Evolutionary conservation across 1,140 invertebrate genomes (phyloP), one percentile per base, ranked within the genome.

Genomic region (Aethina tumida): DNA sequence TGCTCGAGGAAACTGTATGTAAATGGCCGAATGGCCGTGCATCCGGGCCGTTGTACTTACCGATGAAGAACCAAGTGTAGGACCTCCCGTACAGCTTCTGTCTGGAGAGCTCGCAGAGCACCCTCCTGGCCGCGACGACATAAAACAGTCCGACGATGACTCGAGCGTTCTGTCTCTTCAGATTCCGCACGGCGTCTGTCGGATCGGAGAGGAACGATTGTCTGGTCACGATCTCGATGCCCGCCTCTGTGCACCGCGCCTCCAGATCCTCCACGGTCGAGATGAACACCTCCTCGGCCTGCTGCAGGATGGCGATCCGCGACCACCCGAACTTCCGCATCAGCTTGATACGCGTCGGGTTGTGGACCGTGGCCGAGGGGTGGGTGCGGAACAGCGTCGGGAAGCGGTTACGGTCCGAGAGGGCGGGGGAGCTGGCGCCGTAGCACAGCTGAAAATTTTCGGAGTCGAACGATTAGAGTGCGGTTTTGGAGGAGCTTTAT

Each of bases 41-140:
- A n/a, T n/a, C n/a, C n/a, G n/a, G n/a, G n/a, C n/a, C n/a, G n/a
- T n/a, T 19, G 28, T 17, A 43, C 74, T 75, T 60, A 84, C 92
- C 96, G 54, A 99, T 98, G 63, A 99, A 95, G 62, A 98, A 97
- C 96, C 96, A 99, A 0, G 99, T 95, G 67, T 97, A 93, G 21
- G 87, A 87, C 53, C 90, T 88, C 2, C 95, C 96, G 58, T 92
- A 98, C 1, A 99, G 68, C 29, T 84, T 81, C 46, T 96, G 86
- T 53, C 92, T 92, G 64, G 93, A 98, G 50, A 97, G 79, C 68
- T 99, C 94, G 64, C 96, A 99, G 2, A 99, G 77, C 0, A 99
- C 96, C 38, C 87, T 70, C 21, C 95, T 70, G 0, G 96, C 96
- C 17, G 93, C 93, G 1, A 94, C 92, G 8, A 94, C 93, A 65